A percentile compares a stretch with the other conserved stretches of the same genome.
These are phyloP conservation scores for Sebastes glaucus DNA, from an alignment of 2,797 vertebrate genomes.

Conservation along the genomic window DNA sequence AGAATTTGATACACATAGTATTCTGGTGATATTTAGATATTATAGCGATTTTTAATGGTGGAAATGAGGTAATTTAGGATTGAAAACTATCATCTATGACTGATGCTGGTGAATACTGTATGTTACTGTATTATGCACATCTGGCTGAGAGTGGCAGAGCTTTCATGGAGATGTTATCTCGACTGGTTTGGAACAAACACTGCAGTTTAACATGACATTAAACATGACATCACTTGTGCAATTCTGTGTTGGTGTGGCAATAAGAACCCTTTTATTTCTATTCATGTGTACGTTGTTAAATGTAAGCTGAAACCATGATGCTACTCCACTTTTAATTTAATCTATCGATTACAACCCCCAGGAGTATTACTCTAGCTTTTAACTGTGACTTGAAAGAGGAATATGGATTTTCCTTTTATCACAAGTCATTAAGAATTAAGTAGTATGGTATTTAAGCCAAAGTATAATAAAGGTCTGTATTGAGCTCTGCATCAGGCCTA, in stretches of 20 bases:
- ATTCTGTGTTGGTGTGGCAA: background rate
- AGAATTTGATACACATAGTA: background rate
- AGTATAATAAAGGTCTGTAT: background rate
- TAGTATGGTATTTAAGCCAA: background rate
- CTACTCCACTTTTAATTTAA: background rate
- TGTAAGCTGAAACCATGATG: background rate
- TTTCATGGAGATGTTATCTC: background rate
- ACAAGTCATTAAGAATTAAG: constrained; percentile 13
- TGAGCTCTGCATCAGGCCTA: background rate
- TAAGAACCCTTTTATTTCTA: background rate
- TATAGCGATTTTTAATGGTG: background rate
- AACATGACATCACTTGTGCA: background rate
- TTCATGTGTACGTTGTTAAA: background rate
- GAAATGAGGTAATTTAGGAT: constrained; percentile 12
- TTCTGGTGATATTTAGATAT: constrained; percentile 6
- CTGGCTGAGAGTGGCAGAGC: background rate
- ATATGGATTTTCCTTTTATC: constrained; percentile 42
- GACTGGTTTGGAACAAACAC: background rate
- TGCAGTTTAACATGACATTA: background rate
- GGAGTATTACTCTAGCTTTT: constrained; percentile 16
- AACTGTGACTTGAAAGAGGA: constrained; percentile 18
- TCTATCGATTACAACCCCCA: constrained; percentile 21
- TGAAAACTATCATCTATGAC: background rate
- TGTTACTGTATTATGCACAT: background rate
- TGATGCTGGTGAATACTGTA: background rate